These are phyloP conservation scores for Campaea margaritaria DNA, from an alignment of 2,888 invertebrate species.

Conservation along the genomic window DNA sequence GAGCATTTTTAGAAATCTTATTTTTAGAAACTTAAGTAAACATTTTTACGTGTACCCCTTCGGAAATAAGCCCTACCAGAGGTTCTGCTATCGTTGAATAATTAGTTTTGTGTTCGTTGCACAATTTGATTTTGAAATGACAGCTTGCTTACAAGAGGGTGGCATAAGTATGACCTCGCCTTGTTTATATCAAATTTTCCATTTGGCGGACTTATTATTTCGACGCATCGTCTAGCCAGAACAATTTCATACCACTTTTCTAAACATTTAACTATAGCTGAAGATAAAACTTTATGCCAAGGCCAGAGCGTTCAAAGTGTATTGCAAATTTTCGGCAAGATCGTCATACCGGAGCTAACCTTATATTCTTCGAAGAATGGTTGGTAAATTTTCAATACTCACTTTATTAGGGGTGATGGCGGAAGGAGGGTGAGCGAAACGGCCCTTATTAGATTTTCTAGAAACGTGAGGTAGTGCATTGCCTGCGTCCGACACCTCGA, in stretches of 20 bases:
- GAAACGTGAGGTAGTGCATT: constrained; percentile 72
- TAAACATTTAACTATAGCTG: background rate
- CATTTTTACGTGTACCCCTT: too few relatives aligned
- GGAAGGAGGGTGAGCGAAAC: constrained; percentile 76
- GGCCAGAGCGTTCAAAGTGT: constrained; percentile 46
- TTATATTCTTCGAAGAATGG: constrained; percentile 83
- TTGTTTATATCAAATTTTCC: constrained; percentile 71
- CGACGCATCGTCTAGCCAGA: constrained; percentile 51
- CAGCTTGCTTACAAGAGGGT: constrained; percentile 35
- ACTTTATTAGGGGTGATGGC: constrained; percentile 82
- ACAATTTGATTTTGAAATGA: constrained; percentile 16
- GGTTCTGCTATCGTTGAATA: too few relatives aligned
- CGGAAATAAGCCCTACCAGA: too few relatives aligned
- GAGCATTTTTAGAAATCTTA: too few relatives aligned
- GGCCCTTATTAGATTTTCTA: constrained; percentile 83
- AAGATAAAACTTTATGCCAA: constrained; percentile 5
- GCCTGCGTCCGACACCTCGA: constrained; percentile 68
- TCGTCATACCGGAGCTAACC: constrained; percentile 73
- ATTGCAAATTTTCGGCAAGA: constrained; percentile 54
- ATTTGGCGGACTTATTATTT: constrained; percentile 67
- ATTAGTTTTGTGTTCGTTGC: background rate
- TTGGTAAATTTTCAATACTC: constrained; percentile 86
- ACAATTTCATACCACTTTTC: constrained; percentile 59
- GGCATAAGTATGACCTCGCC: constrained; percentile 33
- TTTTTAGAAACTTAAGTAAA: too few relatives aligned